phyloP scores from a whole-genome alignment of 2,113 vertebrate species.

The Ictalurus punctatus region DNA sequence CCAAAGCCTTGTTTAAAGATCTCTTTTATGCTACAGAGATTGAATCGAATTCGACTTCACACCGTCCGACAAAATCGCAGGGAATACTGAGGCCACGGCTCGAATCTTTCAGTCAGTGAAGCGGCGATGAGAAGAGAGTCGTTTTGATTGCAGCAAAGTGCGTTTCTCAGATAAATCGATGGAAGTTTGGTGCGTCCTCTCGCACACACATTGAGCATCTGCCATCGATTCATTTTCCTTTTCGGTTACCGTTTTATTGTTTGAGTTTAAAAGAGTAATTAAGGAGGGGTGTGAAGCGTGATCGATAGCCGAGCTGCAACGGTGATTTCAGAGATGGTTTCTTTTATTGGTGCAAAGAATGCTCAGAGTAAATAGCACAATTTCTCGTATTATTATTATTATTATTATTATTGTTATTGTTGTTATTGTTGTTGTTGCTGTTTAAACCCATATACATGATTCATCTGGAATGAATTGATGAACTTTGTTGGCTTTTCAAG shows the following conservation, averaged over 20 bases:
- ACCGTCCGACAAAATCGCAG: not conserved
- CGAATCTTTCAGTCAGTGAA: not conserved
- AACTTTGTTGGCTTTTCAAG: not conserved
- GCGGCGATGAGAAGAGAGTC: not conserved
- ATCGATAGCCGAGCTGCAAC: slow-evolving; percentile 13
- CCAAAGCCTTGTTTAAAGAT: slow-evolving; percentile 5
- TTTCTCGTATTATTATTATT: not conserved
- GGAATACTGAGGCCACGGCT: not conserved
- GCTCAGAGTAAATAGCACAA: slow-evolving; percentile 1
- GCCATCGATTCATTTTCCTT: slow-evolving; percentile 39
- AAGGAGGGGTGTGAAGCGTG: not conserved
- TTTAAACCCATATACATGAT: not conserved
- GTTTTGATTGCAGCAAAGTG: slow-evolving; percentile 24
- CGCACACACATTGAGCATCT: slow-evolving; percentile 19
- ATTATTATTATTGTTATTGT: not conserved
- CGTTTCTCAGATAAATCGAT: slow-evolving; percentile 28
- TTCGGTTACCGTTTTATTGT: slow-evolving; percentile 43
- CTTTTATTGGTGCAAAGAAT: slow-evolving; percentile 8
- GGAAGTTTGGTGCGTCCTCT: not conserved
- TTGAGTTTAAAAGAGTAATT: slow-evolving; percentile 31
- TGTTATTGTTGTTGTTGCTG: not conserved
- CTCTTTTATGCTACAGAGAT: not conserved
- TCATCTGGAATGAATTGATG: not conserved
- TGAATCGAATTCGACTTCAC: not conserved
- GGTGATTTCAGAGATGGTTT: slow-evolving; percentile 13